phyloP scores from a whole-genome alignment of 1,140 invertebrate genomes.

The Coptotermes formosanus region DNA sequence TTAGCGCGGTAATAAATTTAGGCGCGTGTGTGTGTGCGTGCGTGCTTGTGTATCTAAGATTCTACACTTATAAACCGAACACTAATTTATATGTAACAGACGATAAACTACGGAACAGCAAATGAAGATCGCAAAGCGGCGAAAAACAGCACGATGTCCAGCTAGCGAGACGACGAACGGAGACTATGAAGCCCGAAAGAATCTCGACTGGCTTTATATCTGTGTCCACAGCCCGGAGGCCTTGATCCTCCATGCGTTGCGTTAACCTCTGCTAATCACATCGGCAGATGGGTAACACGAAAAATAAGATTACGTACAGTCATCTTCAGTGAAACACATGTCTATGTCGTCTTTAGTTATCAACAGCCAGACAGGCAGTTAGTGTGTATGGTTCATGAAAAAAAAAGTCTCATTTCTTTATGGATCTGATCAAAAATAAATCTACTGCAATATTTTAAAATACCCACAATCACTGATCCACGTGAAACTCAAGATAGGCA shows the following conservation, averaged over 20 bases:
- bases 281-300: neutral
- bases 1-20: neutral
- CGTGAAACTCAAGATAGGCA: too few relatives aligned
- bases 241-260: neutral
- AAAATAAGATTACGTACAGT: neutral
- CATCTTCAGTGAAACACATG: neutral
- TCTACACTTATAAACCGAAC: neutral
- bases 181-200: neutral
- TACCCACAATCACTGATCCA: too few relatives aligned
- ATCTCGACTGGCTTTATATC: neutral
- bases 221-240: neutral
- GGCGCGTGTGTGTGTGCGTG: too few relatives aligned
- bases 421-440: too few relatives aligned
- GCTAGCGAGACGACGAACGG: neutral
- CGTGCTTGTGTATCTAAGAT: neutral
- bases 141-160: neutral
- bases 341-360: neutral
- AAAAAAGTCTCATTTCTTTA: too few relatives aligned
- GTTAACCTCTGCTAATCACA: slow-evolving; percentile 12
- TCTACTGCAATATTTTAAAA: too few relatives aligned
- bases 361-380: neutral
- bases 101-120: neutral
- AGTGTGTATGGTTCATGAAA: too few relatives aligned
- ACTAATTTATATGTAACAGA: neutral
- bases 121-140: neutral